Conservation (phyloP, 2,888 invertebrate genomes). For the Pemphredon lugubris region DNA sequence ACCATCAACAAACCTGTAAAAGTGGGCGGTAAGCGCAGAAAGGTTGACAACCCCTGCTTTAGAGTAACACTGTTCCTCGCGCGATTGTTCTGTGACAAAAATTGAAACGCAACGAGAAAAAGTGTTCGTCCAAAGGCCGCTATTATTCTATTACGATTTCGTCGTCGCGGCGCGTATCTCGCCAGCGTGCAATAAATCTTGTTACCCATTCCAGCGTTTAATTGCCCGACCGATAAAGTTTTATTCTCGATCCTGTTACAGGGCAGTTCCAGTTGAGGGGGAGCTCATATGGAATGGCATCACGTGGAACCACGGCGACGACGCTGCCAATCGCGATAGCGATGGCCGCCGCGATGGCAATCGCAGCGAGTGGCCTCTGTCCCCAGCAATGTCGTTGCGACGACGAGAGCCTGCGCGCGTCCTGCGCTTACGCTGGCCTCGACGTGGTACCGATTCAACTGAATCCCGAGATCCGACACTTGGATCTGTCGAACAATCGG, state of each 20-base stretch:
- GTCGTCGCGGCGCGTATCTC: no score
- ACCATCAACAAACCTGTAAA: no score
- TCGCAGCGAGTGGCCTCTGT: conserved; percentile 85
- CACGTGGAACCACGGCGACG: conserved; percentile 81
- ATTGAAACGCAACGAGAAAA: no score
- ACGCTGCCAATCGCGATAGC: conserved; percentile 81
- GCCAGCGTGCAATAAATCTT: no score
- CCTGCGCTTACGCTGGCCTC: conserved; percentile 89
- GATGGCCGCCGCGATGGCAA: conserved; percentile 77
- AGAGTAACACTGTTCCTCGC: no score
- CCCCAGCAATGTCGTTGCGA: conserved; percentile 91
- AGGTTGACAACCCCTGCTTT: no score
- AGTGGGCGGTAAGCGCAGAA: no score
- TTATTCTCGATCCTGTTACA: conserved; percentile 55
- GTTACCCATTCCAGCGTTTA: no score
- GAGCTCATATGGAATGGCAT: conserved; percentile 82
- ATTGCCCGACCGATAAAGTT: no score
- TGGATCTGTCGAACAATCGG: conserved; percentile 92
- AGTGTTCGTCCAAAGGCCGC: no score
- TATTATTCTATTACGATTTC: no score
- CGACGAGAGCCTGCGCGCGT: conserved; percentile 88
- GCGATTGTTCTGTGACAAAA: no score
- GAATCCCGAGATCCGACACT: conserved; percentile 92
- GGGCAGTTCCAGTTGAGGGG: conserved; percentile 70
- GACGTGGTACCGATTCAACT: conserved; percentile 94